A percentile compares a stretch with the other conserved stretches of the same genome.
phyloP scores from a whole-genome alignment of 2,113 vertebrate species.

The Gobius niger region DNA sequence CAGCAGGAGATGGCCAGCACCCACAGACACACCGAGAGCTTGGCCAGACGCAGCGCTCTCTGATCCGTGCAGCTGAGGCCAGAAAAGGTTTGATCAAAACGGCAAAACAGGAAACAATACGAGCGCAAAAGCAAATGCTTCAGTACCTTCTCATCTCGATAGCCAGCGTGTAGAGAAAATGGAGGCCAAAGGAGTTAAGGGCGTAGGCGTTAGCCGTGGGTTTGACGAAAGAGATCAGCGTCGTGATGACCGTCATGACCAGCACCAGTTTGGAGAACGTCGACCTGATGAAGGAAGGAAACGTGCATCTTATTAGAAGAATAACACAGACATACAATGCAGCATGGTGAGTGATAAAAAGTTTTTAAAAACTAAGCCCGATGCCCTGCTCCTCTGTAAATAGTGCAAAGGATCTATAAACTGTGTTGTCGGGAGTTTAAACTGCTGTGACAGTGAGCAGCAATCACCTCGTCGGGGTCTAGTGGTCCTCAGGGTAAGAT shows the following conservation, averaged over 20 bases:
- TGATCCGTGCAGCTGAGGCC: conserved; percentile 78
- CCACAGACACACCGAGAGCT: conserved; percentile 81
- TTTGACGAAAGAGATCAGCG: conserved; percentile 84
- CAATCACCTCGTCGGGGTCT: background rate
- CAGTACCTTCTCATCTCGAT: conserved; percentile 82
- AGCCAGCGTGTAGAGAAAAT: conserved; percentile 81
- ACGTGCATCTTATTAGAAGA: too few relatives aligned
- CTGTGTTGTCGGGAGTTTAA: background rate
- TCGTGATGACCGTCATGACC: conserved; percentile 68
- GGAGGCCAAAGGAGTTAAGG: conserved; percentile 85
- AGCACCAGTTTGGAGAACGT: conserved; percentile 78
- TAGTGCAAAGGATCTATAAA: background rate
- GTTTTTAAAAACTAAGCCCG: too few relatives aligned
- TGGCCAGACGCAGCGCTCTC: conserved; percentile 72
- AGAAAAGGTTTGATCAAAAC: background rate
- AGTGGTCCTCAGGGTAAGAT: conserved; percentile 1
- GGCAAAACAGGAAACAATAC: background rate
- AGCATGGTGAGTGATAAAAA: too few relatives aligned
- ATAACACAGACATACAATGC: too few relatives aligned
- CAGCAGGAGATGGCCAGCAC: conserved; percentile 85
- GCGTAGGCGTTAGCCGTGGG: conserved; percentile 87
- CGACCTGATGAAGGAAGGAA: conserved; percentile 63
- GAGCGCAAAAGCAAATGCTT: fast-evolving
- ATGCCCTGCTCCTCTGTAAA: too few relatives aligned
- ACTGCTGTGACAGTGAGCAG: background rate